Conservation (phyloP, 1,140 invertebrate species). For the Drosophila micromelanica region DNA sequence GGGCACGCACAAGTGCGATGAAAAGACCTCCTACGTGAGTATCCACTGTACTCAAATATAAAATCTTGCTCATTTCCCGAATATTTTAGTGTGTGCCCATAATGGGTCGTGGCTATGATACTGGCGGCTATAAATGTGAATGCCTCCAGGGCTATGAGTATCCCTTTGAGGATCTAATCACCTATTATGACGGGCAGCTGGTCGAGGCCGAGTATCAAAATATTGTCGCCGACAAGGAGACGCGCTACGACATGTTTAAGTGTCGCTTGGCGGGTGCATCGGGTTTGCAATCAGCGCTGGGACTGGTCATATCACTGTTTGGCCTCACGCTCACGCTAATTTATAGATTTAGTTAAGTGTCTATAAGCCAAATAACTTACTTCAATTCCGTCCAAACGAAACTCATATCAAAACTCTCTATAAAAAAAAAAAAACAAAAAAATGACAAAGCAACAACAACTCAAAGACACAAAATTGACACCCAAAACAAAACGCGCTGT, state of each 20-base stretch:
- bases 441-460: slow-evolving; percentile 43
- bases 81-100: slow-evolving; percentile 95
- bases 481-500: slow-evolving; percentile 77
- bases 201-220: slow-evolving; percentile 97
- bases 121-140: slow-evolving; percentile 99
- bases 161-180: slow-evolving; percentile 97
- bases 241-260: slow-evolving; percentile 94
- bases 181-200: slow-evolving; percentile 98
- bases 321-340: slow-evolving; percentile 72
- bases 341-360: slow-evolving; percentile 79
- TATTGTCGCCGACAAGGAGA: slow-evolving; percentile 91
- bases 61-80: slow-evolving; percentile 8
- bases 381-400: slow-evolving; percentile 65
- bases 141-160: slow-evolving; percentile 99
- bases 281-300: slow-evolving; percentile 86
- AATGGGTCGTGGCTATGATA: slow-evolving; percentile 94
- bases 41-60: background rate
- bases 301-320: slow-evolving; percentile 68
- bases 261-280: slow-evolving; percentile 94
- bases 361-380: slow-evolving; percentile 60
- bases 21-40: slow-evolving; percentile 96
- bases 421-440: slow-evolving; percentile 52
- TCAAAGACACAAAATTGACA: slow-evolving; percentile 77
- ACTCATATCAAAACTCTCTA: slow-evolving; percentile 50
- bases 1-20: slow-evolving; percentile 97